Evolutionary conservation across 92 coral and sea anemone genomes (phyloP), one percentile per base, ranked within the genome.

Genomic region (Parazoanthus swiftii): DNA sequence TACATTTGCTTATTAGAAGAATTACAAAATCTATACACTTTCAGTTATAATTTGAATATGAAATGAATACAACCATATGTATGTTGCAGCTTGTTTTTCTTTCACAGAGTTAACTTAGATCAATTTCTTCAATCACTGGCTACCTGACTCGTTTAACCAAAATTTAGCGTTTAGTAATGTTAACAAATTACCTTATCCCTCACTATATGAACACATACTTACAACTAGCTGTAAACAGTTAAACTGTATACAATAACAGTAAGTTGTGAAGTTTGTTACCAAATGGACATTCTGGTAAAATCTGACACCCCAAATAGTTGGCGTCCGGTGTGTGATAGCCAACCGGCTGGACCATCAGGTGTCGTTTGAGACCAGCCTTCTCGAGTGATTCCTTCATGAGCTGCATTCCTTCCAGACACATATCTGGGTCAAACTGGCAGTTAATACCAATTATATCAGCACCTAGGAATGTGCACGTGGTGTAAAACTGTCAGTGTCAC

Each of bases 381-480:
- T 91, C 85, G n/a, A 93, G 74, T 9, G 94, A 92, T 56, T 93
- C 96, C 77, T 39, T 39, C 42, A 39, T 39, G 42, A 39, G 42
- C 1, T 39, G 42, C 1, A 39, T 39, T 0, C 42, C 42, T 4
- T 39, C 42, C 42, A 39, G 42, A 39, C 42, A 39, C 42, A 39
- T 39, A 39, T 39, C 42, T 89, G 96, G 96, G 87, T 90, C 96
- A 51, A 89, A 89, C 18, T 82, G 74, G 73, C 96, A 93, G 84
- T 39, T 39, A 2, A 39, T 39, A 39, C 42, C 42, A 39, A 39
- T 39, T 2, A 39, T 39, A 39, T 39, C 96, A 37, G 94, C 95
- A n/a, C 94, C 95, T 92, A 11, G 20, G 33, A 14, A 4, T 14
- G 58, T 25, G 79, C n/a, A n/a, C n/a, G n/a, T n/a, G 42, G 42